A percentile compares a stretch with the other conserved stretches of the same genome.
phyloP scores from a whole-genome alignment of 2,113 vertebrate genomes.

The Oreocharis arfaki region DNA sequence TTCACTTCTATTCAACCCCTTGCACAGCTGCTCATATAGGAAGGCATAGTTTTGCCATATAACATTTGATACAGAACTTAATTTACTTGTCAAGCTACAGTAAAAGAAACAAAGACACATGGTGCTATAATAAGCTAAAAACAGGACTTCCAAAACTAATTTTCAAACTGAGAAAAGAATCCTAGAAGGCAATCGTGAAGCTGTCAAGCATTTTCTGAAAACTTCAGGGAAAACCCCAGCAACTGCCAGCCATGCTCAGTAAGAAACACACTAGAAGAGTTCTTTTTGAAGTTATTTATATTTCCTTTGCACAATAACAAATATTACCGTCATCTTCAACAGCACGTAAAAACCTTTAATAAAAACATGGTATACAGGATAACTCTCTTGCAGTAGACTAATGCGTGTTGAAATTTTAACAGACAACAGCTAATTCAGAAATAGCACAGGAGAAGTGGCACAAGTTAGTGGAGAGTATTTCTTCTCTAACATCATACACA shows the following conservation, averaged over 20 bases:
- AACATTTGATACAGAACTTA: neutral
- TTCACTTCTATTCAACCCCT: neutral
- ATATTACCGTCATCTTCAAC: neutral
- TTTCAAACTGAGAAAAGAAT: neutral
- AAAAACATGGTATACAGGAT: neutral
- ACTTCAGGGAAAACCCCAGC: neutral
- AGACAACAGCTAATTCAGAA: neutral
- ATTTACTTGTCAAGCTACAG: neutral
- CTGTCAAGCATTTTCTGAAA: neutral
- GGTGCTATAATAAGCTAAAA: neutral
- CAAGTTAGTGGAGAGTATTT: neutral
- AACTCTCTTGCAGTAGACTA: neutral
- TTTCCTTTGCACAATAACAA: neutral
- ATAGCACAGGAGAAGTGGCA: neutral
- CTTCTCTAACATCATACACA: neutral
- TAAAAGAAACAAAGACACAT: neutral
- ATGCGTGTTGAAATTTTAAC: neutral
- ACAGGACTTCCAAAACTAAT: neutral
- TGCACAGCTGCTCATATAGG: neutral
- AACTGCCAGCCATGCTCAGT: neutral
- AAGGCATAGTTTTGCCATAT: neutral
- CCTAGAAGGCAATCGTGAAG: neutral
- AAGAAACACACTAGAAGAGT: neutral
- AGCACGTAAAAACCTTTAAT: neutral
- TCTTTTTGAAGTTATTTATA: neutral